phyloP scores from a whole-genome alignment of 2,888 invertebrate genomes.

The Drosophila yooni region DNA sequence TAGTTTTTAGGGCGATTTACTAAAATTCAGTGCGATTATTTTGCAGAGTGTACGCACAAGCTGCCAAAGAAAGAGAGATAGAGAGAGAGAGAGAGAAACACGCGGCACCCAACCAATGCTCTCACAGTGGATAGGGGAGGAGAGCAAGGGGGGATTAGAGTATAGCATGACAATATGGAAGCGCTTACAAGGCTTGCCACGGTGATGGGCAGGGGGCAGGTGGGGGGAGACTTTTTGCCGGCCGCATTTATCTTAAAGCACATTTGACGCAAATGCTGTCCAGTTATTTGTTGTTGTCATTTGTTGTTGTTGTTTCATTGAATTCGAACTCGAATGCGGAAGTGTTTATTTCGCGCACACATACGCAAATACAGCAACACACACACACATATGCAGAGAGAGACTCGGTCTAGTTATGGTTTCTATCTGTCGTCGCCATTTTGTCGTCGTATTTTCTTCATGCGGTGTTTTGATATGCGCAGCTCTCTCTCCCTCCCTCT shows the following conservation, averaged over 20 bases:
- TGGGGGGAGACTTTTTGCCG: slow-evolving; percentile 41
- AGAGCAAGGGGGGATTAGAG: not conserved
- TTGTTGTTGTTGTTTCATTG: slow-evolving; percentile 62
- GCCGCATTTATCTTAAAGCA: slow-evolving; percentile 57
- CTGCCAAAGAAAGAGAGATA: not conserved
- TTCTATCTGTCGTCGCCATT: slow-evolving; percentile 71
- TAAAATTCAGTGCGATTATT: slow-evolving; percentile 1
- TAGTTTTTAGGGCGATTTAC: not conserved
- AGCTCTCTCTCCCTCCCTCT: slow-evolving; percentile 22
- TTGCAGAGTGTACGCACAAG: not conserved
- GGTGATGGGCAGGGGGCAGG: not conserved
- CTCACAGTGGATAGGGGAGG: not conserved
- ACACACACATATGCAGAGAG: slow-evolving; percentile 12
- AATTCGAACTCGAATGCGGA: slow-evolving; percentile 73
- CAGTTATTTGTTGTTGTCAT: slow-evolving; percentile 35
- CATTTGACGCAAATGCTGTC: slow-evolving; percentile 43
- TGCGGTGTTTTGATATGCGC: slow-evolving; percentile 67
- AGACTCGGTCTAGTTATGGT: slow-evolving; percentile 27
- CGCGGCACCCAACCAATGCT: slow-evolving; percentile 8
- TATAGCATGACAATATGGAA: slow-evolving; percentile 5
- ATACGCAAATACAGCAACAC: slow-evolving; percentile 61
- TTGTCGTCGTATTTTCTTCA: slow-evolving; percentile 59
- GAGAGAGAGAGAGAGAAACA: not conserved
- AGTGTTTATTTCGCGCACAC: slow-evolving; percentile 68
- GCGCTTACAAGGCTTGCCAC: not conserved